Conservation (phyloP, 1,140 invertebrate genomes). For the Bombus sylvicola region DNA sequence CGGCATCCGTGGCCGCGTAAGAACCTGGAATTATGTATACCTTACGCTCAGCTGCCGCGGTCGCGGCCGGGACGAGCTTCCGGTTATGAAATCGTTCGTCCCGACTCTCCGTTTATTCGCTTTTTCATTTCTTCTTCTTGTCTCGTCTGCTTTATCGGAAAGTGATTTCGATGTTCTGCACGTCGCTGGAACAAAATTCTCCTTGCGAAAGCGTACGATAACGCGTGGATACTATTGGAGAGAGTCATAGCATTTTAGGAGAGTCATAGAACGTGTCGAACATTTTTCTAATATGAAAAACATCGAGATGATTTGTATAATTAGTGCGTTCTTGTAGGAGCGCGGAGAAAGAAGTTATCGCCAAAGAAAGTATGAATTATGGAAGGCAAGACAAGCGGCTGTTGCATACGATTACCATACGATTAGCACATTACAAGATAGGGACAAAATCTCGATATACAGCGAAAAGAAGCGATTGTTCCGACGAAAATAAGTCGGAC, state of each 20-base stretch:
- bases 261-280: no score
- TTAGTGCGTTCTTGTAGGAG: not conserved
- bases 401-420: conserved; percentile 33
- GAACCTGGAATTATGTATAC: conserved; percentile 48
- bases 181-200: not conserved
- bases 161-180: conserved; percentile 14
- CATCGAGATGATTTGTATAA: not conserved
- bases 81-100: conserved; percentile 44
- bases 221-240: not conserved
- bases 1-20: conserved; percentile 41
- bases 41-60: conserved; percentile 36
- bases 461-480: not conserved
- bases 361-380: conserved; percentile 21
- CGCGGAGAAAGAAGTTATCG: conserved; percentile 29
- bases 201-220: not conserved
- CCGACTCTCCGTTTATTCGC: not conserved
- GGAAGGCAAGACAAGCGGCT: conserved; percentile 22
- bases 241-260: no score
- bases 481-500: not conserved
- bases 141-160: not conserved
- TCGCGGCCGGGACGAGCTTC: conserved; percentile 39
- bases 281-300: no score
- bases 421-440: conserved; percentile 18
- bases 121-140: not conserved
- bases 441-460: conserved; percentile 2